These are phyloP conservation scores for Peromyscus attwateri DNA, from an alignment of 2,797 vertebrate species.

Conservation along the genomic window DNA sequence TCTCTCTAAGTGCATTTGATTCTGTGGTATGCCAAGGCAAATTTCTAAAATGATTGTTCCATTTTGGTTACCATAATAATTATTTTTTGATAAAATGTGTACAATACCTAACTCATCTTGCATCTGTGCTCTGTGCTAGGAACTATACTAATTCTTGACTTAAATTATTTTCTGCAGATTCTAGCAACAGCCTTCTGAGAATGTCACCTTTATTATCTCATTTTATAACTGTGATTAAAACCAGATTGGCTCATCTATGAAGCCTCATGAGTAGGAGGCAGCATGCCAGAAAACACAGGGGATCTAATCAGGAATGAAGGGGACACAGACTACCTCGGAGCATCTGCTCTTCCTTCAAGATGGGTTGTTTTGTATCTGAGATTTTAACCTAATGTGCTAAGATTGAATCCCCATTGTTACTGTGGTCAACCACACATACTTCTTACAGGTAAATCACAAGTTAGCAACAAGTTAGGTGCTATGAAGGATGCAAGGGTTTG, in stretches of 20 bases:
- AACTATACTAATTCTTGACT: not conserved
- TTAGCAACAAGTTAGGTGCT: not conserved
- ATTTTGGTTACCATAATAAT: not conserved
- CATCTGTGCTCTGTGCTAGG: not conserved
- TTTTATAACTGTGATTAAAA: not conserved
- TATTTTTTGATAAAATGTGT: not conserved
- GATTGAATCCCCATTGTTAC: not conserved
- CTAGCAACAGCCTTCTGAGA: not conserved
- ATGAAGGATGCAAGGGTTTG: not conserved
- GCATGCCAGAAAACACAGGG: not conserved
- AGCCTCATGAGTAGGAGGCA: not conserved
- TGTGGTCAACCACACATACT: not conserved
- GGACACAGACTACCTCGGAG: not conserved
- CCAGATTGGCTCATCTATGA: not conserved
- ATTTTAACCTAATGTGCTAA: not conserved
- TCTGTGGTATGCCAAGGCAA: not conserved
- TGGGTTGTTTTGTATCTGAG: not conserved
- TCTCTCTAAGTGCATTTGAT: conserved; percentile 11
- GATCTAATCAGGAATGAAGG: not conserved
- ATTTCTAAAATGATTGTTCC: conserved; percentile 3
- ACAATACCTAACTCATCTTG: not conserved
- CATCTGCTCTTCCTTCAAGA: not conserved
- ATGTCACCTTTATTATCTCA: not conserved
- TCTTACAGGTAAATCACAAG: conserved; percentile 5
- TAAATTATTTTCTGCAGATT: not conserved